Conservation (phyloP, 1,140 invertebrate genomes). For the Halesus radiatus region DNA sequence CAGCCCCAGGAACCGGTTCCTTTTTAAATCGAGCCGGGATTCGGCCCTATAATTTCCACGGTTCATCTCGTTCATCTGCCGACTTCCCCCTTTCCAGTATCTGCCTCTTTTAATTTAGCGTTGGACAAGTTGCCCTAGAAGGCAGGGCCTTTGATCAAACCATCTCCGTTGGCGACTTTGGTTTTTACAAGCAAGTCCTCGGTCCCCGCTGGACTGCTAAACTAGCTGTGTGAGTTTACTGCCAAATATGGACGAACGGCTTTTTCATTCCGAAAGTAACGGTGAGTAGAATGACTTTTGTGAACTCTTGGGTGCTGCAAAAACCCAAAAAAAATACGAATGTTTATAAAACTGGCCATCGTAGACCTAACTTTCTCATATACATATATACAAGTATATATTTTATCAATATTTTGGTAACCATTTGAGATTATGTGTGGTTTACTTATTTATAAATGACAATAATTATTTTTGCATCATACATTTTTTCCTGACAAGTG, state of each 20-base stretch:
- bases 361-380: too few species aligned
- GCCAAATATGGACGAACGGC: conserved; percentile 39
- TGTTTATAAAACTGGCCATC: too few species aligned
- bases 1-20: conserved; percentile 43
- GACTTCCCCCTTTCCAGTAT: conserved; percentile 42
- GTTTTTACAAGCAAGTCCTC: conserved; percentile 9
- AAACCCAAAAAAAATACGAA: too few species aligned
- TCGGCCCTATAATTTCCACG: conserved; percentile 40
- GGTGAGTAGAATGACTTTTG: neutral
- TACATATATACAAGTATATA: too few species aligned
- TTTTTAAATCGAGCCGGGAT: conserved; percentile 46
- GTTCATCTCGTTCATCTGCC: neutral
- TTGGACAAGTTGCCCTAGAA: conserved; percentile 45
- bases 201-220: too few species aligned
- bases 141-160: conserved; percentile 43
- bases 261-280: conserved; percentile 37
- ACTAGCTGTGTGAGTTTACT: conserved; percentile 3
- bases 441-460: too few species aligned
- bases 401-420: too few species aligned
- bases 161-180: conserved; percentile 6
- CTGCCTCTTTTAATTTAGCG: conserved; percentile 19
- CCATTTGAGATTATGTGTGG: too few species aligned
- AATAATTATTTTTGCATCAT: too few species aligned
- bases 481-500: too few species aligned
- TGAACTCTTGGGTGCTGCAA: too few species aligned